Base-by-base conservation (phyloP, 2,113 vertebrate species). In the Argyrosomus japonicus region DNA sequence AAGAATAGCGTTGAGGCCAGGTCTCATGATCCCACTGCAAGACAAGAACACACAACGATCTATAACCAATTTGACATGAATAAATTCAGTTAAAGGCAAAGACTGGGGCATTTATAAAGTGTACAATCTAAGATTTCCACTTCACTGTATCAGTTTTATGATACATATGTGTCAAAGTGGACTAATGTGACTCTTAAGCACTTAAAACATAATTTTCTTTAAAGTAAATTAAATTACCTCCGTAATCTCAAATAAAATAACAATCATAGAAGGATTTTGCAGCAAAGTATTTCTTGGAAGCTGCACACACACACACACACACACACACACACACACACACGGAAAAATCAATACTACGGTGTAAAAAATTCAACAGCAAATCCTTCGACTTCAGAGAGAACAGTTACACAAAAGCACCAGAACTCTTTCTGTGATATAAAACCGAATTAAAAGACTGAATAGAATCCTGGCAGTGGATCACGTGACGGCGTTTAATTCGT, bases 1-100 rank as follows among this genome's bases (percentile, higher is more conserved):
- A 80, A 99, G 94, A 87, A 99, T 98, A 61, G 97, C 97, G 36
- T 99, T 99, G 82, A 99, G 95, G 25, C 98, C 98, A 21, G 98
- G 97, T 91, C 87, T 96, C 97, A 99, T 99, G 79, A 99, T 95
- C n/a, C 98, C 98, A 92, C 98, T 99, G 92, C 17, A 91, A 94
- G 83, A 93, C 5, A 93, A 82, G 82, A 76, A 58, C 18, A 77
- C 61, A 56, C 10, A 58, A 15, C 1, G 19, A 10, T 29, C 50
- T 25, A 61, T 36, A 10, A 54, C 6, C 32, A 79, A 21, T 75
- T 48, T 29, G 61, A 18, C 27, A 40, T 12, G 2, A 17, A 23
- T 23, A n/a, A 12, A 40, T 23, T 5, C 1, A 56, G 40, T 32
- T 29, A 32, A 63, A 63, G n/a, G 19, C 27, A 53, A 67, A 36